Conservation (phyloP, 2,113 vertebrate genomes). For the Chaetodon trifascialis region DNA sequence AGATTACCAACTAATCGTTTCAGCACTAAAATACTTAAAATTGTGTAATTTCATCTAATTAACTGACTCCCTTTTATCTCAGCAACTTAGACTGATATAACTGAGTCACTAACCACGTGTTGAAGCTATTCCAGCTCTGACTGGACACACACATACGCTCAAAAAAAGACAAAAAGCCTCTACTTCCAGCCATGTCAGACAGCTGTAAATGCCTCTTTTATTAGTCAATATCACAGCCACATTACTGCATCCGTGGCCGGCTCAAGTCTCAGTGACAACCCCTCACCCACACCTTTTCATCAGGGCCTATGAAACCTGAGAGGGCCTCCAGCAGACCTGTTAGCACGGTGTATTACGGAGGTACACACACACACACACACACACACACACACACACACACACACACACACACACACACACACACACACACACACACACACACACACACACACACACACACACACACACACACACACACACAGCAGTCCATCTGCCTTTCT, state of each 20-base stretch:
- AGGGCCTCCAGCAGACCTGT: slow-evolving; percentile 29
- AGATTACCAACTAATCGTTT: not conserved
- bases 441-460: no score
- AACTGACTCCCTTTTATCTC: not conserved
- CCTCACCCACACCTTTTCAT: slow-evolving; percentile 80
- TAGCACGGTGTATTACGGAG: slow-evolving; percentile 4
- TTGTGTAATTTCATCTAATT: not conserved
- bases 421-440: no score
- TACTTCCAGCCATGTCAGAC: slow-evolving; percentile 54
- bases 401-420: no score
- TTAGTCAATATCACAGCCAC: slow-evolving; percentile 64
- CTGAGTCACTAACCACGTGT: not conserved
- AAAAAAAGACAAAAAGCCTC: slow-evolving; percentile 29
- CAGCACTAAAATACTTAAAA: not conserved
- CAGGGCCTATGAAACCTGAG: slow-evolving; percentile 69
- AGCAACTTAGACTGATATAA: not conserved
- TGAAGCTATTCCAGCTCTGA: not conserved
- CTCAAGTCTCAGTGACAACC: slow-evolving; percentile 64
- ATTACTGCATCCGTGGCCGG: slow-evolving; percentile 28
- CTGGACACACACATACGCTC: slow-evolving; percentile 5
- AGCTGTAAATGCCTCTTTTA: slow-evolving; percentile 73
- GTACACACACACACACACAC: no score
- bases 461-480: no score
- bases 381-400: no score
- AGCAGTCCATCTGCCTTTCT: not conserved